Base-by-base conservation (phyloP, 2,797 vertebrate species). In the Sternarchorhynchus goeldii region DNA sequence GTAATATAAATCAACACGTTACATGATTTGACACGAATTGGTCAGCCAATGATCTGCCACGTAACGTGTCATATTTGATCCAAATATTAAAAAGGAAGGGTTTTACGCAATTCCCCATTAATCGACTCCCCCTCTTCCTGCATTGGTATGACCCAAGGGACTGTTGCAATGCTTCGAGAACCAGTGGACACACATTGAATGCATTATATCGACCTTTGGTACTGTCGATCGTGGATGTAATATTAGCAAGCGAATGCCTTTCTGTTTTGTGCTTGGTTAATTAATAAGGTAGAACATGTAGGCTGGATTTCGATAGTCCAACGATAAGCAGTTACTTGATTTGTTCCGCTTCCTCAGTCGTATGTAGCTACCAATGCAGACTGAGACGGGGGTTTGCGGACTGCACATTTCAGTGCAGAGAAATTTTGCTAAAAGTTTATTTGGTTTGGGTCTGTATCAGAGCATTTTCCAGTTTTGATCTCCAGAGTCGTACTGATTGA, bases 131-230 rank as follows among this genome's bases (percentile, higher is more conserved):
- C 74, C 67, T 18, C 1, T 12, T 16, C n/a, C 14, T 21, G 2
- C 0, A 56, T 85, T 93, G 90, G 92, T 89, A 87, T 81, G 25
- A 20, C 12, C 91, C 90, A 73, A 58, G 67, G 75, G 89, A 86
- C 90, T 87, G 90, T 92, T 92, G 90, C 92, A 88, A 83, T 79
- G 89, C 88, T 76, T 86, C 83, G 80, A 82, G 83, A 81, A 73
- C 77, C 78, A 85, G 70, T 78, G 81, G 82, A 83, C 77, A 80
- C 80, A 82, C 63, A 80, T 63, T 71, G 87, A 86, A 68, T 77
- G 78, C 83, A 83, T 86, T 80, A 66, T 32, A 85, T 76, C 74
- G 56, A 39, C 20, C 29, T 60, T 67, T 32, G 58, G 16, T 39
- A 16, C n/a, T 63, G 36, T 29, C 17, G 7, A 6, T 3, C 16